Evolutionary conservation across 2,888 invertebrate genomes (phyloP), one percentile per base, ranked within the genome.

Genomic region (Lamellibrachia satsuma): DNA sequence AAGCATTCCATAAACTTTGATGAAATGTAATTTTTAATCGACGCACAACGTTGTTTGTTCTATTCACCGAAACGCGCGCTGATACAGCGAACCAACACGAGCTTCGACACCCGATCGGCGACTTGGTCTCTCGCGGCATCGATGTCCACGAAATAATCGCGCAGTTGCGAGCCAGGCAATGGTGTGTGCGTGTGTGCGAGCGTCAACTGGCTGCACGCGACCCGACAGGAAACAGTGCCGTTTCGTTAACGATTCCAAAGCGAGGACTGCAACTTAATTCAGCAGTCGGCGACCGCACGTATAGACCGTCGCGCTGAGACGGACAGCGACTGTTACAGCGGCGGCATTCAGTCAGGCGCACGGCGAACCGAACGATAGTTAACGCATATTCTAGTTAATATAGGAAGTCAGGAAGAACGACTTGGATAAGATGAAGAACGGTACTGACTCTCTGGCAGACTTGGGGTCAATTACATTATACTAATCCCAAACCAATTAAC

Each of bases 81-180:
- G 75, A 22, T 22, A 1, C 75, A n/a, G 15, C n/a, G 75, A 75
- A 15, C 1, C n/a, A 6, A 75, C 6, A 75, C n/a, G 75, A 22
- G 75, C 15, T 75, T 75, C 75, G 75, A 75, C 75, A 75, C 75
- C 75, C 75, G 75, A 75, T 75, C 75, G 75, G 15, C n/a, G 75
- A 75, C 75, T 75, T 75, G 75, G n/a, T 75, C 75, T 22, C 75
- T 75, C 22, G 75, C 2, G 75, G 22, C n/a, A 75, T 75, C 75
- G 75, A 75, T 75, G 75, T n/a, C 15, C 75, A 75, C 75, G 15
- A 75, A 75, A 75, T 75, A 75, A 75, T 75, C 75, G 75, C 75
- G 6, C 22, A 22, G 75, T 75, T 4, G 22, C 75, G 75, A 75
- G 75, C 3, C 15, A 75, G 75, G 75, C n/a, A 75, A 75, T 75